A percentile compares a stretch with the other conserved stretches of the same genome.
These are phyloP conservation scores for Phalacrocorax aristotelis DNA, from an alignment of 2,113 vertebrate species.

Conservation along the genomic window DNA sequence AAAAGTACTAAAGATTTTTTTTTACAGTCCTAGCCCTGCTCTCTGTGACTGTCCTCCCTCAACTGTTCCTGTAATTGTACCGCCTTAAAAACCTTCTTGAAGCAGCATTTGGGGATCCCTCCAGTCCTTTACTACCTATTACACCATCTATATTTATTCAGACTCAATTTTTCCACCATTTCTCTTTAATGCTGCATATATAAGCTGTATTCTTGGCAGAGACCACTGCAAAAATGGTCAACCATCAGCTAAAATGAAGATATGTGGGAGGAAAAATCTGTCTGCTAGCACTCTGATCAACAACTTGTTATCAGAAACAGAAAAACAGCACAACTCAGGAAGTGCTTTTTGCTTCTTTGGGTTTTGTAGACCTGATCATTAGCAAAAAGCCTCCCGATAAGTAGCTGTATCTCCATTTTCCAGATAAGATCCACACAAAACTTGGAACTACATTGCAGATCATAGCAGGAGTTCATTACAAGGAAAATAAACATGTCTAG, in stretches of 20 bases:
- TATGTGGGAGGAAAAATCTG: constrained; percentile 34
- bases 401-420: neutral
- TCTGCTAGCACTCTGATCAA: constrained; percentile 37
- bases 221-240: neutral
- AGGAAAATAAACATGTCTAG: neutral
- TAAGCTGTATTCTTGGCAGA: neutral
- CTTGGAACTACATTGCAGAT: neutral
- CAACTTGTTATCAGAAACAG: constrained; percentile 21
- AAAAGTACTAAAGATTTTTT: neutral
- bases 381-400: neutral
- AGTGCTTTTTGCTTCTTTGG: neutral
- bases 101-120: neutral
- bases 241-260: neutral
- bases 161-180: neutral
- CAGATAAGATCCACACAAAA: neutral
- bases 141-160: neutral
- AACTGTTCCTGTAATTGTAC: neutral
- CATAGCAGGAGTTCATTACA: neutral
- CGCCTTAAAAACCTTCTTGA: neutral
- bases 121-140: neutral
- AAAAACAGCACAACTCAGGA: neutral
- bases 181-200: neutral
- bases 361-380: neutral
- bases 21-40: neutral
- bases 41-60: neutral